Evolutionary conservation across 2,888 invertebrate genomes (phyloP), one percentile per base, ranked within the genome.

Genomic region (Lumbricus terrestris): DNA sequence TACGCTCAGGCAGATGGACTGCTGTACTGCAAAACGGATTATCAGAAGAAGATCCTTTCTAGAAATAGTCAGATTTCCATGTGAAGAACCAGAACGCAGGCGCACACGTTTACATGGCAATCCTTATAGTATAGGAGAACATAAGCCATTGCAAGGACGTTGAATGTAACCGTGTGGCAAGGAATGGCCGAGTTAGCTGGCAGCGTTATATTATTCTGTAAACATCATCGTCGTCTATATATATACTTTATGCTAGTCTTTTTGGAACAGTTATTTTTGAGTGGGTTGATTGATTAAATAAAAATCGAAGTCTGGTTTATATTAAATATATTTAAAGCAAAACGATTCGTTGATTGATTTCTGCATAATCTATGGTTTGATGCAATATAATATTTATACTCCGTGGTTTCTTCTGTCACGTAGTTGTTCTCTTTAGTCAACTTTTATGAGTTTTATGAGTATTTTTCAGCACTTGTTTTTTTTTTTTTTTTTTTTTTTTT

Each of bases 11-110:
- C 93, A 1, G 93, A 93, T 16, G 94, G 94, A 20, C 91, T 93
- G 16, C 91, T 95, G 37, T 94, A 93, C 93, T 95, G 95, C 92
- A 94, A 94, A 92, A 94, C 94, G 83, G 94, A 94, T 91, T 95
- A 93, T 91, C 93, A 93, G 91, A 92, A 93, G 38, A 91, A 91
- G 23, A 93, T 95, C 23, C 92, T 93, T 29, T 93, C 94, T 47
- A 93, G 94, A 92, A 95, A 95, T 90, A 93, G 94, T 0, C 95
- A 89, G 89, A 89, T 89, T 35, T 54, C 83, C n/a, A 90, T 90
- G 90, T 90, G 40, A 47, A 8, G n/a, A 29, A n/a, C 69, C 2
- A 54, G 3, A 18, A 42, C 16, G 42, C 18, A 42, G 42, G 13
- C 6, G 15, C 11, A 13, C 69, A n/a, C 11, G 23, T 47, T 47